Base-by-base conservation (phyloP, 1,140 invertebrate species). In the Phymorhynchus buccinoides region DNA sequence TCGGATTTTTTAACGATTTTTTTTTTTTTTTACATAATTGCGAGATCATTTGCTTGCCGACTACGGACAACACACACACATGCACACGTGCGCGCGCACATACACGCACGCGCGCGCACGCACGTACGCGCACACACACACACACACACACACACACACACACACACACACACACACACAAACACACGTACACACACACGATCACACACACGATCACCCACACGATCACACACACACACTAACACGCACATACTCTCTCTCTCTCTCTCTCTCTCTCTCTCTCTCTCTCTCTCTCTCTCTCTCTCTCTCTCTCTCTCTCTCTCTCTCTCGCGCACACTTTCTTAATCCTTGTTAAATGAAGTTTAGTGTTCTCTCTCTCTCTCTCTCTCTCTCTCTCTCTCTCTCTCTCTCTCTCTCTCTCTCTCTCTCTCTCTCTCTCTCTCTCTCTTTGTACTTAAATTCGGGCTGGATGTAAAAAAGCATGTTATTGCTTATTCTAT, bases 91-190 rank as follows among this genome's bases (percentile, higher is more conserved):
- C 71, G 35, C 30, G 35, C 71, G 35, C 71, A 73, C 71, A 73
- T 0, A 16, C 71, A 73, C 71, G 32, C 71, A 73, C 2, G 32
- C 71, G 32, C 71, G 32, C 71, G 1, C 71, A 73, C 71, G 32
- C 71, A 9, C 71, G 1, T 16, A n/a, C 71, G 32, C 71, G 32
- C 71, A 73, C 71, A 73, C 71, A 73, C 68, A 73, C 68, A 73
- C 68, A 73, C 68, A 73, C 68, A 73, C 68, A 73, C 68, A 73
- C 68, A 73, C 68, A 73, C 68, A 73, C 68, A 73, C 68, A 73
- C 68, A n/a, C n/a, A n/a, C n/a, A n/a, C n/a, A n/a, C n/a, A n/a
- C n/a, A n/a, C n/a, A n/a, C n/a, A n/a, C n/a, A n/a, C n/a, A n/a
- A n/a, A n/a, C n/a, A n/a, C n/a, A n/a, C n/a, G n/a, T n/a, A n/a